Evolutionary conservation across 1,140 invertebrate genomes (phyloP), one percentile per base, ranked within the genome.

Genomic region (Delia radicum): DNA sequence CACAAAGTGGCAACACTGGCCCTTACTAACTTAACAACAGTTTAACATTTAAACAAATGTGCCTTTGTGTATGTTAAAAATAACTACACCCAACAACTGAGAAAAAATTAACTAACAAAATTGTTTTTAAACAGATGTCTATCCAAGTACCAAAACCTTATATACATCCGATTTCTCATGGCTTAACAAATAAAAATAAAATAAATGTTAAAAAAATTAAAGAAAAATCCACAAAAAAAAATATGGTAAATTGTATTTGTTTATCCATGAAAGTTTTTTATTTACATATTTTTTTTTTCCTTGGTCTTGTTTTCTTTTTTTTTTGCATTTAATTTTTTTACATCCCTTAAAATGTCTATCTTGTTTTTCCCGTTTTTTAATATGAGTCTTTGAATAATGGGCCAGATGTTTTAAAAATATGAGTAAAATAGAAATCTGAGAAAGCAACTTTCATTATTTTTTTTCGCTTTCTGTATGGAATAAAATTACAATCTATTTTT

Each of bases 261-360:
- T 69, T 69, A 69, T 31, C 29, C 65, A 33, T 69, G 65, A 65
- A 65, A 65, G 26, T 65, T 65, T 65, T 65, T 65, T 65, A 65
- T 65, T 69, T 69, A 33, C 29, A 69, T 3, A 55, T 55, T 55
- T 55, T 55, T 55, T 55, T 2, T 55, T 55, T 55, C 18, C 48
- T 1, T 10, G 2, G 37, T 5, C 10, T 42, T n/a, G 33, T 37
- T 37, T 37, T 37, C 33, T 37, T 10, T 48, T 48, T 48, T 21
- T 18, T 55, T 21, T 48, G 21, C 1, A n/a, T 55, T 55, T 18
- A n/a, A 55, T 18, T 21, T 18, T 55, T 55, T 55, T 18, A 42
- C 15, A 42, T 42, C 37, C 37, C 37, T 42, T 13, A 42, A 42
- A 42, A 42, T 42, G 37, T 42, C 37, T 42, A 42, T 42, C 37